Evolutionary conservation across 2,797 vertebrate species (phyloP).

Genomic region (Fringilla coelebs): DNA sequence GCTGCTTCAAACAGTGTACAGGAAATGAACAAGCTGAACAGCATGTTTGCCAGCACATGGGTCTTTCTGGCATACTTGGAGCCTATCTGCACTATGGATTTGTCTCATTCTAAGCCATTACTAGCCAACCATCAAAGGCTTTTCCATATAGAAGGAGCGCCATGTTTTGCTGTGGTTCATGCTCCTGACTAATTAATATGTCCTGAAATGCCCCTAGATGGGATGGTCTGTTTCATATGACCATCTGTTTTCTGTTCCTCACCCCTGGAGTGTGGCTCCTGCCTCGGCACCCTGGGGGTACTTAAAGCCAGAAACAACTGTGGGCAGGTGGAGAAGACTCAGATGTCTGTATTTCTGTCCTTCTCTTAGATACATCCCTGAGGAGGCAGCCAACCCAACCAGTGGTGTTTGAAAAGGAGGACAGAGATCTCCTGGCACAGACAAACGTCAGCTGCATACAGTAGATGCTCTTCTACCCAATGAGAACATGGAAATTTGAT

Average conservation of each 20-base stretch:
- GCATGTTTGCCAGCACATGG: not conserved
- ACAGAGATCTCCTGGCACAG: not conserved
- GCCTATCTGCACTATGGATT: not conserved
- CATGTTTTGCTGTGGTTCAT: not conserved
- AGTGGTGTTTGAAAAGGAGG: not conserved
- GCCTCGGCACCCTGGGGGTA: not conserved
- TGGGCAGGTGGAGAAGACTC: not conserved
- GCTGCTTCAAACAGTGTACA: not conserved
- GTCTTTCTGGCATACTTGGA: not conserved
- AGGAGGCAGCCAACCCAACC: not conserved
- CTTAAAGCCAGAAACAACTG: not conserved
- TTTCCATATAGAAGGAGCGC: not conserved
- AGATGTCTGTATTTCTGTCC: not conserved
- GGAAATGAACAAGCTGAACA: conserved; percentile 39
- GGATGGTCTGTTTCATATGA: not conserved
- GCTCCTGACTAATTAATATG: not conserved
- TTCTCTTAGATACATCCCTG: not conserved
- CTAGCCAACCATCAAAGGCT: conserved; percentile 34
- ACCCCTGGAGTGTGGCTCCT: not conserved
- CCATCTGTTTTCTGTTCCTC: conserved; percentile 38
- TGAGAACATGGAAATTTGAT: not conserved
- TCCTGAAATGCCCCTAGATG: conserved; percentile 19
- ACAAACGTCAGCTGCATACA: not conserved
- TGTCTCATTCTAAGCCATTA: not conserved
- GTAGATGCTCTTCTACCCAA: not conserved